A percentile compares a stretch with the other conserved stretches of the same genome.
These are phyloP conservation scores for Callorhinus ursinus DNA, from an alignment of 2,113 vertebrate genomes.

Conservation along the genomic window DNA sequence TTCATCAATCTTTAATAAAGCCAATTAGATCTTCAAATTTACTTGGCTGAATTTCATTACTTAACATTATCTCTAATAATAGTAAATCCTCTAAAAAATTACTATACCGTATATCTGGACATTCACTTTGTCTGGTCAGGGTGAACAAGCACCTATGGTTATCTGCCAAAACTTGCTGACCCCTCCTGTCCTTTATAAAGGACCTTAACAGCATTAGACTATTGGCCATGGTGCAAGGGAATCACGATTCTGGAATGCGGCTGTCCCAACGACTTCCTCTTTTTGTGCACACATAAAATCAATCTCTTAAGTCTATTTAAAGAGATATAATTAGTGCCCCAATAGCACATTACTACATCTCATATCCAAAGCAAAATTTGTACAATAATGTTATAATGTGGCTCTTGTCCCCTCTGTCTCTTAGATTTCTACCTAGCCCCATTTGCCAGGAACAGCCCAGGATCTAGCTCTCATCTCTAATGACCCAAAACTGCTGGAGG, in stretches of 20 bases:
- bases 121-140: not conserved
- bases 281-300: not conserved
- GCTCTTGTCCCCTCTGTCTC: not conserved
- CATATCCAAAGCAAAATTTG: not conserved
- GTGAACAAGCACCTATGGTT: not conserved
- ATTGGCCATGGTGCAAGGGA: not conserved
- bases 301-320: not conserved
- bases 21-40: not conserved
- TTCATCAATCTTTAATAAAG: not conserved
- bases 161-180: not conserved
- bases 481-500: not conserved
- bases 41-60: not conserved
- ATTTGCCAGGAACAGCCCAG: not conserved
- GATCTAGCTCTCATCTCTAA: not conserved
- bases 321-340: not conserved
- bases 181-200: not conserved
- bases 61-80: not conserved
- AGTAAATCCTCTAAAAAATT: not conserved
- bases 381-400: not conserved
- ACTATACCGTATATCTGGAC: not conserved
- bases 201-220: not conserved
- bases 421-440: not conserved
- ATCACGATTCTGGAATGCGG: not conserved
- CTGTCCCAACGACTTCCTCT: not conserved
- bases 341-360: not conserved